Conservation (phyloP, 2,797 vertebrate species). For the Sitta carolinensis region DNA sequence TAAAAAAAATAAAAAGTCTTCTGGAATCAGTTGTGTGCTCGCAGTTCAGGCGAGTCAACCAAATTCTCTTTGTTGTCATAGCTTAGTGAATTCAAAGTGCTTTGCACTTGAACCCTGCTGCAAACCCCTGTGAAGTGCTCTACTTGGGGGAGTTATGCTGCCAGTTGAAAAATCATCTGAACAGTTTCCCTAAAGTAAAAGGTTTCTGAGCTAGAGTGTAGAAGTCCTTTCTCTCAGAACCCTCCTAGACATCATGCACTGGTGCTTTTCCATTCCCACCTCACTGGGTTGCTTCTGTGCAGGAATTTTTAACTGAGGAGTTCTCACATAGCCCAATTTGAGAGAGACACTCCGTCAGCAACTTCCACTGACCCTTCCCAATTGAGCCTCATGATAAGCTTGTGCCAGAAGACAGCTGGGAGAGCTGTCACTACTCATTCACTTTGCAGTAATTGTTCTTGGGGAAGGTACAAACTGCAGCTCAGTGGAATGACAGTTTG, state of each 20-base stretch:
- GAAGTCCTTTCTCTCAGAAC: neutral
- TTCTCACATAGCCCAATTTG: neutral
- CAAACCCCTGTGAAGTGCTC: neutral
- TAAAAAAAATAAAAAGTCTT: neutral
- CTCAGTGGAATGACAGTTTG: neutral
- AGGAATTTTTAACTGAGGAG: neutral
- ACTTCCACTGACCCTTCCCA: neutral
- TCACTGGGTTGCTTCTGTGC: neutral
- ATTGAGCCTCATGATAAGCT: accelerated
- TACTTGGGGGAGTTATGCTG: neutral
- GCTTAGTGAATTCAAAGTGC: neutral
- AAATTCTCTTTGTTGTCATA: neutral
- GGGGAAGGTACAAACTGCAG: neutral
- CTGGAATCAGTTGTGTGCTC: neutral
- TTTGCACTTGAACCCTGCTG: neutral
- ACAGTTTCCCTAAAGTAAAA: neutral
- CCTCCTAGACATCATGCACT: neutral
- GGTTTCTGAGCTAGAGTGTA: neutral
- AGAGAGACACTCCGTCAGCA: neutral
- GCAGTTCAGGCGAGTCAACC: neutral
- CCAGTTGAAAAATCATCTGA: neutral
- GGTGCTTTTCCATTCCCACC: neutral
- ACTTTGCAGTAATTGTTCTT: neutral
- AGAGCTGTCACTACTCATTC: neutral
- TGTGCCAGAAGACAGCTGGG: neutral